Evolutionary conservation across 2,113 vertebrate species (phyloP), one percentile per base, ranked within the genome.

Genomic region (Ophthalmolycus amberensis): DNA sequence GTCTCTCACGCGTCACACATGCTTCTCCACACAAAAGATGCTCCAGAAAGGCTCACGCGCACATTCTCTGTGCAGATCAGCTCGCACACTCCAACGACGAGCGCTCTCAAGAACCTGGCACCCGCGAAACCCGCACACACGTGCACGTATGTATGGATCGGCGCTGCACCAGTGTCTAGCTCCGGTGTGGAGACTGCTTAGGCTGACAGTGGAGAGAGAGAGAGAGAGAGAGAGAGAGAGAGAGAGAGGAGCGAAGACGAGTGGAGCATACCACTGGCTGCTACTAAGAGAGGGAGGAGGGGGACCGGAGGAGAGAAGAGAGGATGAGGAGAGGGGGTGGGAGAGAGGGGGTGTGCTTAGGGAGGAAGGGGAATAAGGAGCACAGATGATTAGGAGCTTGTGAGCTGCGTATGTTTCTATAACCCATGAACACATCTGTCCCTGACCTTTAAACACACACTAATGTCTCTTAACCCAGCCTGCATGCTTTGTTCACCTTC

Each of bases 251-350:
- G 71, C 0, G 10, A 79, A 78, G 85, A 79, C 27, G 85, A 90
- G 89, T 74, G 84, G 91, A 92, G 82, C 85, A 38, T 90, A 88
- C 85, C 89, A 91, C 79, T 89, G 70, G 73, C 80, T 91, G 82
- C 78, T 77, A 80, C 77, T 68, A 81, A 85, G 73, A 20, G n/a
- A 88, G 66, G 70, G 88, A 84, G 87, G 84, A 77, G 80, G 80
- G 85, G 84, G 60, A 48, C 11, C 0, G 34, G 52, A 40, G 74
- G 38, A 38, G 77, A 70, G 76, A 7, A 14, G 82, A 62, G 73
- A 60, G 37, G 66, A 70, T 34, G 67, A 37, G 32, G 83, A 32
- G 63, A 46, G 71, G 37, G 56, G 65, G 71, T 46, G 80, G 29
- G 62, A 77, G 59, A 64, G 58, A 63, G 85, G 64, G 34, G 10